Conservation (phyloP, 2,888 invertebrate species). For the Protodeltote pygarga region DNA sequence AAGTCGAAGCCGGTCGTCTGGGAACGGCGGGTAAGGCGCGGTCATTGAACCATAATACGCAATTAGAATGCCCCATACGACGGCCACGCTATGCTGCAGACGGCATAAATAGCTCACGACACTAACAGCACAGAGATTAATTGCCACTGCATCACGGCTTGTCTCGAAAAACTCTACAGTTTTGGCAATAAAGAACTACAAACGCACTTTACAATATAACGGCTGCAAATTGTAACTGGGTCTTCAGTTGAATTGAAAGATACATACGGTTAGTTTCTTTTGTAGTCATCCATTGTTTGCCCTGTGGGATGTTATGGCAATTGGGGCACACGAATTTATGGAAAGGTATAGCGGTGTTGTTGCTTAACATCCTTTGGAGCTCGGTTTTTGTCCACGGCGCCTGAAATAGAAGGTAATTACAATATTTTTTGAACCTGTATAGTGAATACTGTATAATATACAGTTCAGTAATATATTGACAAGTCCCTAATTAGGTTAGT, state of each 20-base stretch:
- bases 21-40: conserved; percentile 67
- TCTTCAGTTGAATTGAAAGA: not conserved
- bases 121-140: conserved; percentile 72
- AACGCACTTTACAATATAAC: conserved; percentile 31
- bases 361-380: conserved; percentile 90
- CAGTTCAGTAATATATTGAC: too few relatives aligned
- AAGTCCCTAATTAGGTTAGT: not conserved
- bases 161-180: conserved; percentile 44
- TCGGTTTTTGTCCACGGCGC: conserved; percentile 92
- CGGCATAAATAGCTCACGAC: conserved; percentile 82
- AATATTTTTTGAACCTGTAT: too few relatives aligned
- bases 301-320: conserved; percentile 95
- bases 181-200: conserved; percentile 49
- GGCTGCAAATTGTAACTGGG: conserved; percentile 6
- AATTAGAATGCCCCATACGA: conserved; percentile 86
- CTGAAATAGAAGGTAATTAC: conserved; percentile 67
- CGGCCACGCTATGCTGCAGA: conserved; percentile 71
- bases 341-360: conserved; percentile 95
- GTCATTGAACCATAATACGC: conserved; percentile 84
- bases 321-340: conserved; percentile 96
- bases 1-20: conserved; percentile 66
- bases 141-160: conserved; percentile 67
- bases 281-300: conserved; percentile 93
- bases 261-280: conserved; percentile 88
- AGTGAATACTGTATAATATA: too few relatives aligned